Conservation (phyloP, 2,888 invertebrate genomes). For the Pyrocoelia pectoralis region DNA sequence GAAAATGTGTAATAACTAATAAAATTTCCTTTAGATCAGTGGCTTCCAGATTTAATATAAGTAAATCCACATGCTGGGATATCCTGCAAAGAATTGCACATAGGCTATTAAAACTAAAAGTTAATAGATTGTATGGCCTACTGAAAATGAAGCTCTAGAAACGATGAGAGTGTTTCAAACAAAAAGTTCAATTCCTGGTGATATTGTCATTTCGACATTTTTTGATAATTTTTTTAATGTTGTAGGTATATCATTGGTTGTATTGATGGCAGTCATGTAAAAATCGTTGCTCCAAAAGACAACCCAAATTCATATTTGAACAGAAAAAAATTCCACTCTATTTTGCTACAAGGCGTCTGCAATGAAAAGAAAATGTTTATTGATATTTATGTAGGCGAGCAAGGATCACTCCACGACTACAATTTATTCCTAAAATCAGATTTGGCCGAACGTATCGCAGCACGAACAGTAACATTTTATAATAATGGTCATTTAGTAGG, state of each 20-base stretch:
- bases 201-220: too few species aligned
- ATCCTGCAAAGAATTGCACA: conserved; percentile 34
- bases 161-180: conserved; percentile 21
- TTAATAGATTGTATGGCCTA: conserved; percentile 30
- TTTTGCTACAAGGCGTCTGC: conserved; percentile 45
- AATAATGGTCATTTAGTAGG: conserved; percentile 7
- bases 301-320: conserved; percentile 37
- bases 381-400: conserved; percentile 44
- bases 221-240: not conserved
- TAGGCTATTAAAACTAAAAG: conserved; percentile 29
- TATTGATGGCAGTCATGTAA: conserved; percentile 40
- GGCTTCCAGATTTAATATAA: conserved; percentile 36
- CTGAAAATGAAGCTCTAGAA: conserved; percentile 17
- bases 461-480: not conserved
- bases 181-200: conserved; percentile 21
- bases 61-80: conserved; percentile 38
- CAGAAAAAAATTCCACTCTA: conserved; percentile 34
- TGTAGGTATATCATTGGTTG: conserved; percentile 17
- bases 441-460: not conserved
- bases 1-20: not conserved
- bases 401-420: conserved; percentile 43
- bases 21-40: conserved; percentile 4
- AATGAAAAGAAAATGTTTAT: conserved; percentile 43
- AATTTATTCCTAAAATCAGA: conserved; percentile 40
- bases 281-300: conserved; percentile 36